Conservation (phyloP, 2,797 vertebrate species). For the Sitta carolinensis region DNA sequence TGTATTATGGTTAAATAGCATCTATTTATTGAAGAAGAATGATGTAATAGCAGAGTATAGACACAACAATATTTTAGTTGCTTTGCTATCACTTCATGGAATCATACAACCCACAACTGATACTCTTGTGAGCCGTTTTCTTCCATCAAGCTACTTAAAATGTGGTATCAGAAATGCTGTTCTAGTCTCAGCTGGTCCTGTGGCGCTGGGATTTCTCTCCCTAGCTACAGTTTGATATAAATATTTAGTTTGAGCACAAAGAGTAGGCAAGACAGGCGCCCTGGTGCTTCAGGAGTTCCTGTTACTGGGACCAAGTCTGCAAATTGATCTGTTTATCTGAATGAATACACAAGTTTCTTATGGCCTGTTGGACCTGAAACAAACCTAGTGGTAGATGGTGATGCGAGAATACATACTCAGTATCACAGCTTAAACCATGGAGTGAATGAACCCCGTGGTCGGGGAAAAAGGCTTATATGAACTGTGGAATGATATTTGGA, state of each 20-base stretch:
- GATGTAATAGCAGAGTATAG: not conserved
- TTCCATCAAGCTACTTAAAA: not conserved
- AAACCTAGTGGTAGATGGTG: not conserved
- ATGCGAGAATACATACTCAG: not conserved
- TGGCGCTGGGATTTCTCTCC: not conserved
- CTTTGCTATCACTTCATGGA: not conserved
- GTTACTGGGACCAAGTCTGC: not conserved
- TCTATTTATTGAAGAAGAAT: not conserved
- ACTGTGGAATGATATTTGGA: not conserved
- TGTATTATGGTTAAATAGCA: not conserved
- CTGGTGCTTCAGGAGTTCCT: not conserved
- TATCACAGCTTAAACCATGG: not conserved
- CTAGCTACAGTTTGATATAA: not conserved
- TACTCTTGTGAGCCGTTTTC: not conserved
- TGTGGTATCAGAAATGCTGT: not conserved
- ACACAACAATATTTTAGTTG: not conserved
- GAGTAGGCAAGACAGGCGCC: rapidly evolving
- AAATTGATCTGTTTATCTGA: not conserved
- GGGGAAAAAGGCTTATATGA: not conserved
- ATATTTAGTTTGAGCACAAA: not conserved
- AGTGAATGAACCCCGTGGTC: not conserved
- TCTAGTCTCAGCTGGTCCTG: not conserved
- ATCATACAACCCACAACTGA: not conserved
- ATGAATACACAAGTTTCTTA: not conserved
- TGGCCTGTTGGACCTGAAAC: not conserved